A percentile compares a stretch with the other conserved stretches of the same genome.
Conservation (phyloP, 2,888 invertebrate genomes). For the Lasioglossum vierecki region DNA sequence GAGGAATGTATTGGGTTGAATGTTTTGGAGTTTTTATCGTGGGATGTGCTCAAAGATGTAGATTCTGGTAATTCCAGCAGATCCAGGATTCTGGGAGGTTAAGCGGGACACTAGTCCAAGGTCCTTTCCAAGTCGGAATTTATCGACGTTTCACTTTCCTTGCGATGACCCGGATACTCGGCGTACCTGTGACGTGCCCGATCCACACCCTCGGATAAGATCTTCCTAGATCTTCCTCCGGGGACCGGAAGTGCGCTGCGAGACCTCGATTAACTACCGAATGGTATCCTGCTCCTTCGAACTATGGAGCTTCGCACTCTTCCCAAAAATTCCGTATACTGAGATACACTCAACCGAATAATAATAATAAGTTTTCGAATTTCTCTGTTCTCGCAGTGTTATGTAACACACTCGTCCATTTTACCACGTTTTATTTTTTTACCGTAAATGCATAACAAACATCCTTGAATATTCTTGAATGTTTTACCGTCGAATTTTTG, state of each 20-base stretch:
- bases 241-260: slow-evolving; percentile 30
- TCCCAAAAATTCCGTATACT: neutral
- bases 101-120: slow-evolving; percentile 69
- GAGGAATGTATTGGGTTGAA: neutral
- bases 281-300: neutral
- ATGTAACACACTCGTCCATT: too few species aligned
- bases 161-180: slow-evolving; percentile 63
- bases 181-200: slow-evolving; percentile 57
- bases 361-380: neutral
- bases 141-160: slow-evolving; percentile 71
- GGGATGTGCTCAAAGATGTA: neutral
- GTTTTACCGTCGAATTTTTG: neutral
- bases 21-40: neutral
- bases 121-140: slow-evolving; percentile 66
- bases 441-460: too few species aligned
- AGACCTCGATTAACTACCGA: slow-evolving; percentile 40
- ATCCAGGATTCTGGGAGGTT: slow-evolving; percentile 14
- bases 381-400: neutral
- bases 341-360: neutral
- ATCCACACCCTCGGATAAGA: slow-evolving; percentile 58
- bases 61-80: neutral
- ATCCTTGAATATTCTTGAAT: neutral
- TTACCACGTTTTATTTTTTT: too few species aligned
- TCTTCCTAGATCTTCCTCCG: slow-evolving; percentile 25
- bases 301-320: neutral